Conservation (phyloP, 1,140 invertebrate genomes). For the Drosophila sp. region DNA sequence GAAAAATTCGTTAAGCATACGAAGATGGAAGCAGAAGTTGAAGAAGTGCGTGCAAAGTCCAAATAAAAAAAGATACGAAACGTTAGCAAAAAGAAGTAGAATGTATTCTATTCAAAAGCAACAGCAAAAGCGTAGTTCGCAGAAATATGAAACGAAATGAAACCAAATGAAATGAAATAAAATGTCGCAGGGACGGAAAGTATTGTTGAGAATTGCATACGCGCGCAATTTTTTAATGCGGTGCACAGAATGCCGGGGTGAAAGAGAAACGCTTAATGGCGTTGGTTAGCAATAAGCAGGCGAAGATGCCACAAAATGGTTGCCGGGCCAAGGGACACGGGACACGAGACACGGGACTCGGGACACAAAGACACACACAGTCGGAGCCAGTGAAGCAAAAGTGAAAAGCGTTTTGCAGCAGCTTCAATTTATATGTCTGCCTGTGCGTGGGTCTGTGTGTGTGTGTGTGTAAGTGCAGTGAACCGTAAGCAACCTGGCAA, state of each 20-base stretch:
- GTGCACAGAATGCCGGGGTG: not conserved
- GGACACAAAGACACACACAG: conserved; percentile 33
- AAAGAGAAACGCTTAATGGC: conserved; percentile 69
- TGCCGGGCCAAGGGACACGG: conserved; percentile 45
- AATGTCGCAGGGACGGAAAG: conserved; percentile 63
- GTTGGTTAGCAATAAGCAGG: conserved; percentile 46
- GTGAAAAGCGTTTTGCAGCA: conserved; percentile 69
- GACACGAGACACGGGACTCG: conserved; percentile 36
- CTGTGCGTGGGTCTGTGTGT: conserved; percentile 3
- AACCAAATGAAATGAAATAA: conserved; percentile 76
- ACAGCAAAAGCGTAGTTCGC: conserved; percentile 28
- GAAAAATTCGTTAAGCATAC: conserved; percentile 72
- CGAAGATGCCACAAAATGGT: conserved; percentile 79
- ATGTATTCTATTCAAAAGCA: conserved; percentile 77
- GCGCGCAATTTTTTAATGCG: conserved; percentile 59
- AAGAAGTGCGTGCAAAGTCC: conserved; percentile 55
- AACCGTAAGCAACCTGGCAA: conserved; percentile 69
- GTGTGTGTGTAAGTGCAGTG: conserved; percentile 51
- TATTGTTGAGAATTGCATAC: conserved; percentile 77
- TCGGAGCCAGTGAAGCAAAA: conserved; percentile 65
- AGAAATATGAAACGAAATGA: conserved; percentile 76
- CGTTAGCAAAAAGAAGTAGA: conserved; percentile 31
- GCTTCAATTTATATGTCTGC: conserved; percentile 44
- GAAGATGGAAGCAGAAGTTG: conserved; percentile 37
- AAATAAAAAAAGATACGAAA: conserved; percentile 22